Conservation (phyloP, 2,113 vertebrate genomes). For the Mellivora capensis region DNA sequence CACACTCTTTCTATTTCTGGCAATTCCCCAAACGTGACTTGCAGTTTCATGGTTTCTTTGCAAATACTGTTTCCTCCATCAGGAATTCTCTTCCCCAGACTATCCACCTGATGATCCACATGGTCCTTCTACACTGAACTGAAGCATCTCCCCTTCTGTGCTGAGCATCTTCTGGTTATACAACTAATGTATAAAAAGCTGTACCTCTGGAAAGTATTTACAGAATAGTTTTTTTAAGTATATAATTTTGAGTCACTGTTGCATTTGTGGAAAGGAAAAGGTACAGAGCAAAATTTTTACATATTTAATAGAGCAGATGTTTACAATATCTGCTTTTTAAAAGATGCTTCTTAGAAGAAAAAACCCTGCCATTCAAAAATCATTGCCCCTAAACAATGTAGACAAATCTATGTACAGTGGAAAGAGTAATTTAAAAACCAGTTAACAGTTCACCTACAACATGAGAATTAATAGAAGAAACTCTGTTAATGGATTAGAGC, state of each 20-base stretch:
- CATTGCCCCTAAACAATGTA: not conserved
- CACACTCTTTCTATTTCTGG: not conserved
- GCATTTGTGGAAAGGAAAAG: not conserved
- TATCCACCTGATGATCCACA: not conserved
- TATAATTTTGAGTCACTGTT: not conserved
- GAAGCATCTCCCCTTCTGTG: not conserved
- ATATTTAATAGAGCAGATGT: not conserved
- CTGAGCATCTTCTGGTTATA: not conserved
- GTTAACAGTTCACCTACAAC: not conserved
- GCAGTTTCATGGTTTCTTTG: not conserved
- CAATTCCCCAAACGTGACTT: not conserved
- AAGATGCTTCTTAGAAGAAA: not conserved
- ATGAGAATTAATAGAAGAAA: not conserved
- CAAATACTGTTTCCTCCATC: not conserved
- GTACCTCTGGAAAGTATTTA: not conserved
- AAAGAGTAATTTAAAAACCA: constrained; percentile 15
- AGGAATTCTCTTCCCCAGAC: not conserved
- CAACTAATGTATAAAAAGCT: not conserved
- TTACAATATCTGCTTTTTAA: not conserved
- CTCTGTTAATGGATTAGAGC: not conserved
- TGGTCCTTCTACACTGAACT: not conserved
- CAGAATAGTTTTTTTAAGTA: not conserved
- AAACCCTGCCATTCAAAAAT: not conserved
- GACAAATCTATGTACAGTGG: not conserved
- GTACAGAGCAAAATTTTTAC: not conserved